These are phyloP conservation scores for Drosophila rubida DNA, from an alignment of 2,888 invertebrate species.

Conservation along the genomic window DNA sequence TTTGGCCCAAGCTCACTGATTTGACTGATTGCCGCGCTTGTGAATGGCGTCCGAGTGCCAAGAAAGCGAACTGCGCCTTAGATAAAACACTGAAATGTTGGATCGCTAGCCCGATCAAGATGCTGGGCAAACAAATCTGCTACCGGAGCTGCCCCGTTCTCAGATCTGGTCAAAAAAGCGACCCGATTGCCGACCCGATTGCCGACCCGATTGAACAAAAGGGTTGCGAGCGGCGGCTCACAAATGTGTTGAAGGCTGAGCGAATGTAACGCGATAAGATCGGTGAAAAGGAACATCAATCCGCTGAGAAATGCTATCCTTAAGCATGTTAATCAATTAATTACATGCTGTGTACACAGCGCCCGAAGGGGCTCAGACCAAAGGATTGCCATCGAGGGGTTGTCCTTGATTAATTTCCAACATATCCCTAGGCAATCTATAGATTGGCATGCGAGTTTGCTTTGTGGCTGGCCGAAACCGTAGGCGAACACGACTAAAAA, in stretches of 20 bases:
- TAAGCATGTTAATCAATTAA: constrained; percentile 83
- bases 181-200: no score
- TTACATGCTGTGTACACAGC: constrained; percentile 78
- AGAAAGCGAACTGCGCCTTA: constrained; percentile 64
- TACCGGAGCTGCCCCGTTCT: constrained; percentile 44
- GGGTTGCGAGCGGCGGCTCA: constrained; percentile 49
- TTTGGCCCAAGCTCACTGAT: constrained; percentile 41
- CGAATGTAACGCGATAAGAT: constrained; percentile 75
- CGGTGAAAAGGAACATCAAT: constrained; percentile 62
- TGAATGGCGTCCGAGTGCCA: constrained; percentile 45
- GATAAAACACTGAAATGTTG: constrained; percentile 18
- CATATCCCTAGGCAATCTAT: constrained; percentile 67
- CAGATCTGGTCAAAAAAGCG: constrained; percentile 51
- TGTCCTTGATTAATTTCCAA: constrained; percentile 71
- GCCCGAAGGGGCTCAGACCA: constrained; percentile 26
- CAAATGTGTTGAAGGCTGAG: constrained; percentile 65
- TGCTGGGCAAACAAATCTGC: constrained; percentile 40
- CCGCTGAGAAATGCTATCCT: constrained; percentile 66
- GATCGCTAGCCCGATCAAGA: constrained; percentile 44
- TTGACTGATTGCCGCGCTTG: constrained; percentile 59
- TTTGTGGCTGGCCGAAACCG: constrained; percentile 37
- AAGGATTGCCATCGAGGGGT: constrained; percentile 67
- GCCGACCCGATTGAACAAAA: constrained; percentile 53
- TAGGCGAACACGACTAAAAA: constrained; percentile 37
- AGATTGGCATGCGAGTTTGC: constrained; percentile 53